Conservation (phyloP, 2,888 invertebrate genomes). For the Neuroscelio doddi region DNA sequence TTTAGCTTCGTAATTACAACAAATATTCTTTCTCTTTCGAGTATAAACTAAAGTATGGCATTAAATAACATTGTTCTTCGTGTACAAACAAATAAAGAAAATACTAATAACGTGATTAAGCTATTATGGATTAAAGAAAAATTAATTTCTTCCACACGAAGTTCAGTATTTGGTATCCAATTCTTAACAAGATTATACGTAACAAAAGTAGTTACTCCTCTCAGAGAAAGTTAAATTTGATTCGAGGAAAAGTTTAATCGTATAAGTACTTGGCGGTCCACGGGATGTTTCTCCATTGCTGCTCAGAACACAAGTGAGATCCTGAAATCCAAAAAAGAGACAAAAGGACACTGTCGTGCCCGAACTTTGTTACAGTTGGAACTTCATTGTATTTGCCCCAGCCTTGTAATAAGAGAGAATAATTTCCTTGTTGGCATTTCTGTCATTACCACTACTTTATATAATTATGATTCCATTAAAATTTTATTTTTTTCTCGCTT, state of each 20-base stretch:
- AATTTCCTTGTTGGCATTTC: slow-evolving; percentile 26
- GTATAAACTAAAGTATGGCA: no score
- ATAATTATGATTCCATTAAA: no score
- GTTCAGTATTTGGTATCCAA: slow-evolving; percentile 24
- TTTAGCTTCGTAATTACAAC: no score
- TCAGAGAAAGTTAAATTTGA: slow-evolving; percentile 67
- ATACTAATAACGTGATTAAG: no score
- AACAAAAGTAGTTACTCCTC: slow-evolving; percentile 65
- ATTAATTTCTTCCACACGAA: neutral
- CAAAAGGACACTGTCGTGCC: slow-evolving; percentile 24
- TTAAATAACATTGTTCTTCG: no score
- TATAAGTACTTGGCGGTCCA: slow-evolving; percentile 54
- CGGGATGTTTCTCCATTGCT: slow-evolving; percentile 51
- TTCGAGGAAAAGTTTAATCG: slow-evolving; percentile 68
- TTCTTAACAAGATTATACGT: slow-evolving; percentile 28
- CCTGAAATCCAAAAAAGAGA: slow-evolving; percentile 34
- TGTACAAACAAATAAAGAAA: no score
- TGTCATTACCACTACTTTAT: slow-evolving; percentile 15
- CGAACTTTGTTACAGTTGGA: slow-evolving; percentile 47
- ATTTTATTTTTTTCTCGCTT: no score
- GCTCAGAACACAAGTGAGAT: slow-evolving; percentile 46
- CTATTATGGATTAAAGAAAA: no score
- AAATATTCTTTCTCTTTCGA: no score
- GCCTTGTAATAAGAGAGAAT: slow-evolving; percentile 12
- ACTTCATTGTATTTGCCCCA: slow-evolving; percentile 42